Conservation (phyloP, 2,797 vertebrate genomes). For the Cirrhinus molitorella region DNA sequence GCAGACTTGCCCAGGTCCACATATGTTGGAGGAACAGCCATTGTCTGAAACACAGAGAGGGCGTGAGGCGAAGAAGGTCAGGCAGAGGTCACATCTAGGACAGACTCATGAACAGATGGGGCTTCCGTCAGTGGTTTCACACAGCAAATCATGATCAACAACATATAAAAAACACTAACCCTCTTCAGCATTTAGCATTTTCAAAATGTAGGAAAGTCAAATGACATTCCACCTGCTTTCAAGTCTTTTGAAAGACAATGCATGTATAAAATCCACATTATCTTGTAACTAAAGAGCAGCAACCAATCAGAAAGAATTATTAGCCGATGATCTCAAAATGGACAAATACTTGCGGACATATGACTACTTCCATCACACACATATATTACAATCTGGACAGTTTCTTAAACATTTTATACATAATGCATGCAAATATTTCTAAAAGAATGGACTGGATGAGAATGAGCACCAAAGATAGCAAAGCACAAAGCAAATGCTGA, state of each 20-base stretch:
- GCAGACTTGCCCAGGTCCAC: constrained; percentile 94
- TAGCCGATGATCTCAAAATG: background rate
- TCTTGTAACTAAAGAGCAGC: background rate
- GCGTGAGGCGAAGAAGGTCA: background rate
- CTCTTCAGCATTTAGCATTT: background rate
- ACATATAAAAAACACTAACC: background rate
- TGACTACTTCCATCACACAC: too few species aligned
- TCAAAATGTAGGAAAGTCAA: background rate
- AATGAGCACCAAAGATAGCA: background rate
- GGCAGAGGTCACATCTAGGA: background rate
- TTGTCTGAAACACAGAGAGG: constrained; percentile 77
- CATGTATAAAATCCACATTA: background rate
- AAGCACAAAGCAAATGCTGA: background rate
- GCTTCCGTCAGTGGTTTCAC: background rate
- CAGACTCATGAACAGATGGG: background rate
- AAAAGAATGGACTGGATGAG: background rate
- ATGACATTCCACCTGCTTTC: background rate
- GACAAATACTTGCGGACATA: background rate
- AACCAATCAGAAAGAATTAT: background rate
- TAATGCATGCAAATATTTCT: background rate
- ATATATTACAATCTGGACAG: too few species aligned
- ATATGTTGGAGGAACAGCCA: constrained; percentile 94
- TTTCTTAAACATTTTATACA: background rate
- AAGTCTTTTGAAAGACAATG: background rate
- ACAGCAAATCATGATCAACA: background rate